Percentiles rank a stretch among this genome's conserved stretches.
Evolutionary conservation across 1,140 invertebrate species (phyloP).

Genomic region (Cydia splendana): DNA sequence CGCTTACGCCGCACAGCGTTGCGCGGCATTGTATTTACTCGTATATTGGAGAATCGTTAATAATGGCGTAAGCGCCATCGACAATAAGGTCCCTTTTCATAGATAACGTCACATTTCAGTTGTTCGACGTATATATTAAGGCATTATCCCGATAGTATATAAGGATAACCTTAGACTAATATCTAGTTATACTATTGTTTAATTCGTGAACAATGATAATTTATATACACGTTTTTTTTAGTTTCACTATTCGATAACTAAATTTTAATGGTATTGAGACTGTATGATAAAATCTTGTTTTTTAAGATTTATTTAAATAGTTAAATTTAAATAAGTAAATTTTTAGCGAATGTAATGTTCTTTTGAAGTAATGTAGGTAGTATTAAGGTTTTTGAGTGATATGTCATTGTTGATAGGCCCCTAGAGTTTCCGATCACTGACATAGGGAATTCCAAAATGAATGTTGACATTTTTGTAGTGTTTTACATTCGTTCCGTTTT

Average conservation of each 20-base stretch:
- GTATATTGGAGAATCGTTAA: too few species aligned
- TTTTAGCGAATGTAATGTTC: constrained; percentile 28
- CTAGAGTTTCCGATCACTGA: background rate
- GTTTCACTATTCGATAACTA: constrained; percentile 39
- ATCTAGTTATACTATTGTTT: constrained; percentile 9
- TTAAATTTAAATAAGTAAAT: constrained; percentile 25
- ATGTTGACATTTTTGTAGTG: constrained; percentile 24
- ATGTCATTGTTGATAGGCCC: constrained; percentile 18
- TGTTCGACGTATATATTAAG: background rate
- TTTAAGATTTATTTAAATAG: constrained; percentile 31
- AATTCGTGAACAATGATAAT: constrained; percentile 27
- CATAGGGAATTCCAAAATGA: background rate
- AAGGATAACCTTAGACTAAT: constrained; percentile 14
- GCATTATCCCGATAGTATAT: constrained; percentile 21
- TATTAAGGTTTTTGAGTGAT: constrained; percentile 28
- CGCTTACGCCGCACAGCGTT: too few species aligned
- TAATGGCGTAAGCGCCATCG: too few species aligned
- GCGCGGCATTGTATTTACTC: too few species aligned
- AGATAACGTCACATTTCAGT: too few species aligned
- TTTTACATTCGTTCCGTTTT: constrained; percentile 4
- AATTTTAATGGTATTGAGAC: constrained; percentile 56
- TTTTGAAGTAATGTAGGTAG: constrained; percentile 11
- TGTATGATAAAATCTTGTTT: constrained; percentile 46
- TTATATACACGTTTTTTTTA: constrained; percentile 20
- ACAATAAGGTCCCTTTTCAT: too few species aligned